These are phyloP conservation scores for Hoplodrina ambigua DNA, from an alignment of 2,888 invertebrate species.

Conservation along the genomic window DNA sequence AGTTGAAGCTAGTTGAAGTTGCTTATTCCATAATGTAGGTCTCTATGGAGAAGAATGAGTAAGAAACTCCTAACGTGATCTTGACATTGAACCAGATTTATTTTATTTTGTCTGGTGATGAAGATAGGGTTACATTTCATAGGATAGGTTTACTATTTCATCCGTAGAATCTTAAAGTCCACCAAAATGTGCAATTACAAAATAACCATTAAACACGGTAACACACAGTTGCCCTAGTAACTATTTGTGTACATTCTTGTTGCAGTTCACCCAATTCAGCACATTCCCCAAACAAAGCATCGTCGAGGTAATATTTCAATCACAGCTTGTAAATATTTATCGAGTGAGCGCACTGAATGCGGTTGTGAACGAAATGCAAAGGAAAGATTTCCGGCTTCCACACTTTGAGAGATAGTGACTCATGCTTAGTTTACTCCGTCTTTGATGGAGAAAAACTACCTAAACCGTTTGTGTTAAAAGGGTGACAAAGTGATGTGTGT, in stretches of 20 bases:
- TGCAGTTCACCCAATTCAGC: constrained; percentile 13
- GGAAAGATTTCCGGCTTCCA: constrained; percentile 21
- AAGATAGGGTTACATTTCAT: too few relatives aligned
- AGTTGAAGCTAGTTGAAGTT: too few relatives aligned
- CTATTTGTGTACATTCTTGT: background rate
- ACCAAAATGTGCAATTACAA: background rate
- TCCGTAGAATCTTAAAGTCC: background rate
- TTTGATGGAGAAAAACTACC: background rate
- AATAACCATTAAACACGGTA: background rate
- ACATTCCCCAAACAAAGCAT: constrained; percentile 19
- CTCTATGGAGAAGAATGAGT: too few relatives aligned
- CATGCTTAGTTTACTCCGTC: background rate
- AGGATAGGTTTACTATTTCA: too few relatives aligned
- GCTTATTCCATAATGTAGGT: too few relatives aligned
- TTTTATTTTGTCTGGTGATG: too few relatives aligned
- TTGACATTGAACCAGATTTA: too few relatives aligned
- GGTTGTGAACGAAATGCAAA: constrained; percentile 26
- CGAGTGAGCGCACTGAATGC: constrained; percentile 2
- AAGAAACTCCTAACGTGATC: too few relatives aligned
- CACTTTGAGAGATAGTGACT: background rate
- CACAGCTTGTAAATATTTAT: constrained; percentile 53
- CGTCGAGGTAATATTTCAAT: constrained; percentile 51
- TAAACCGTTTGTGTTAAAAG: background rate
- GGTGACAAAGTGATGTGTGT: background rate
- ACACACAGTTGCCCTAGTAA: background rate